A percentile compares a stretch with the other conserved stretches of the same genome.
Evolutionary conservation across 2,888 invertebrate genomes (phyloP).

Genomic region (Ophioninae sp.): DNA sequence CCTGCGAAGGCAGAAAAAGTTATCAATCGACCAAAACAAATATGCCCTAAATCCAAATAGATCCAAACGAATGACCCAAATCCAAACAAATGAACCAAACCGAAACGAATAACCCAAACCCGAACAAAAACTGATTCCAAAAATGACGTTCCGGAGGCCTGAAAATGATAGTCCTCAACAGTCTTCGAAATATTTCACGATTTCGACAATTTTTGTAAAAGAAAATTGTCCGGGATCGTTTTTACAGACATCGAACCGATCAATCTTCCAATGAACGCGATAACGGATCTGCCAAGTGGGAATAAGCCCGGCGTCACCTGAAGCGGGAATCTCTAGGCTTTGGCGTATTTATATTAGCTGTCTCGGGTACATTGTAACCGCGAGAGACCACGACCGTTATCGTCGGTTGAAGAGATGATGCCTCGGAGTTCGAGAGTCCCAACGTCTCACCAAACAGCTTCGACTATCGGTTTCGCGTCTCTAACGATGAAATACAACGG

Average conservation of each 20-base stretch:
- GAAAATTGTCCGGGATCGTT: not conserved
- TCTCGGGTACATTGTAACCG: conserved; percentile 54
- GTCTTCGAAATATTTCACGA: no score
- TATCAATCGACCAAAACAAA: no score
- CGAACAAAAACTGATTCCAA: no score
- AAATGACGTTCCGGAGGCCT: no score
- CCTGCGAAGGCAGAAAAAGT: no score
- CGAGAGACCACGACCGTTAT: conserved; percentile 51
- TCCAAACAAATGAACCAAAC: no score
- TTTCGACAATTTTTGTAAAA: no score
- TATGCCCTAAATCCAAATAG: no score
- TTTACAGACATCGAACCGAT: not conserved
- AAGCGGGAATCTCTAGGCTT: not conserved
- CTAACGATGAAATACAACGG: conserved; percentile 74
- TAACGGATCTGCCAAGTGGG: no score
- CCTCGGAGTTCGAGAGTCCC: conserved; percentile 51
- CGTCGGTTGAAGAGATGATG: conserved; percentile 53
- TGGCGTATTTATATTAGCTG: conserved; percentile 6
- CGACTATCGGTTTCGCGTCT: conserved; percentile 70
- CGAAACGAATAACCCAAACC: no score
- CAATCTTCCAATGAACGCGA: not conserved
- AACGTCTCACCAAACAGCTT: conserved; percentile 29
- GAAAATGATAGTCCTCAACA: no score
- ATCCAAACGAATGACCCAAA: no score
- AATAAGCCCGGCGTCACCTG: not conserved